A percentile compares a stretch with the other conserved stretches of the same genome.
phyloP scores from a whole-genome alignment of 2,113 vertebrate species.

The Anseranas semipalmata region DNA sequence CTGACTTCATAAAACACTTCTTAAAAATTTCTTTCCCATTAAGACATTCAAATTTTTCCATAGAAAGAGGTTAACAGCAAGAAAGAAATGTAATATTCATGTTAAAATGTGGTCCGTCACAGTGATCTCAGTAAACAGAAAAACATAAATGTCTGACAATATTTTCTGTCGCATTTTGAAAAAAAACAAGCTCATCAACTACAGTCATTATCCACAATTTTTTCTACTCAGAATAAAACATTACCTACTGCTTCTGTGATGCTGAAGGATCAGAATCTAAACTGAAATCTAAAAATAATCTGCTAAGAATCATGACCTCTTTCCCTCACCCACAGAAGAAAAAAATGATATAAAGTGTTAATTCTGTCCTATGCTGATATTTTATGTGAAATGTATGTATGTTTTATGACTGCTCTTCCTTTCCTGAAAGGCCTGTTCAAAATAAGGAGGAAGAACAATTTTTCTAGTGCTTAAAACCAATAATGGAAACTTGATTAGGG shows the following conservation, averaged over 20 bases:
- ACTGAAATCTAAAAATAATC: slow-evolving; percentile 63
- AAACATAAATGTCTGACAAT: background rate
- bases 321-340: slow-evolving; percentile 24
- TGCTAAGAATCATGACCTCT: slow-evolving; percentile 28
- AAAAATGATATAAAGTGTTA: background rate
- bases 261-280: slow-evolving; percentile 27
- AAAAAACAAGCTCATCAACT: background rate
- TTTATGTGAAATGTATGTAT: background rate
- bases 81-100: background rate
- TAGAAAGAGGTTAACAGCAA: background rate
- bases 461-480: slow-evolving; percentile 55
- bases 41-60: background rate
- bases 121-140: background rate
- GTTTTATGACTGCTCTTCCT: slow-evolving; percentile 21
- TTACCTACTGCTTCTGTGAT: background rate
- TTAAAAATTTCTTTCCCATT: background rate
- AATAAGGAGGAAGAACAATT: slow-evolving; percentile 42
- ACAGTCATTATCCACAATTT: background rate
- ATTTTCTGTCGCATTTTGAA: background rate
- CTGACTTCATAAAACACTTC: background rate
- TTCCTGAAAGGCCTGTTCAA: slow-evolving; percentile 9
- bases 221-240: background rate
- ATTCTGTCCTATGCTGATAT: background rate
- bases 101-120: background rate
- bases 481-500: slow-evolving; percentile 64